Conservation (phyloP, 2,113 vertebrate genomes). For the Camarhynchus parvulus region DNA sequence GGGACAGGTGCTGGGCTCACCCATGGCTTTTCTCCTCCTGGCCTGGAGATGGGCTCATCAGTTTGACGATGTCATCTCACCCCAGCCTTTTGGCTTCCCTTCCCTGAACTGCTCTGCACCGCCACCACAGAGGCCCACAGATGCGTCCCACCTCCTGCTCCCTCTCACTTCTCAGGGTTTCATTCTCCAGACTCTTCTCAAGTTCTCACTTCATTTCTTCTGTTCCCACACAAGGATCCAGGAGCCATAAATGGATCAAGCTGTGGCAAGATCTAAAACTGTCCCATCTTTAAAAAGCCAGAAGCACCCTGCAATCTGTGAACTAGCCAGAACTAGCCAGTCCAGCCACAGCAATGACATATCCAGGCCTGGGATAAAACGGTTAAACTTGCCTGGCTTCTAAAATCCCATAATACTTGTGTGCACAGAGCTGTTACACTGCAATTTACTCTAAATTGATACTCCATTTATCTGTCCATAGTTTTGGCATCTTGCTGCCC, state of each 20-base stretch:
- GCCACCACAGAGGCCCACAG: fast-evolving
- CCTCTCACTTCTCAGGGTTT: neutral
- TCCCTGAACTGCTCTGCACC: neutral
- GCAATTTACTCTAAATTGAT: slow-evolving; percentile 30
- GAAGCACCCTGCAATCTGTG: neutral
- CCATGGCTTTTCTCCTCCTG: neutral
- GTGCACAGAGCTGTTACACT: slow-evolving; percentile 15
- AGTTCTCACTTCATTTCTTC: neutral
- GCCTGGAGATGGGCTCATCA: neutral
- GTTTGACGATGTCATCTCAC: neutral
- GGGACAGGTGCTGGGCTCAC: neutral
- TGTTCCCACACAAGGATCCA: neutral
- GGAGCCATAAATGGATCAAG: neutral
- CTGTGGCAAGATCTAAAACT: neutral
- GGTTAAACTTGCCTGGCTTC: neutral
- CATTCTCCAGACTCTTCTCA: neutral
- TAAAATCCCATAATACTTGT: neutral
- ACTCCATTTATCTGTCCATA: slow-evolving; percentile 18
- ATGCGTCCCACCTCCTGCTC: neutral
- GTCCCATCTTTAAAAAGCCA: neutral
- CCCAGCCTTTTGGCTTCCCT: neutral
- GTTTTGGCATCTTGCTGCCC: neutral
- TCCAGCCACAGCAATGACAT: neutral
- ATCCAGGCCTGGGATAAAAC: neutral
- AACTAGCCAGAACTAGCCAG: neutral